Base-by-base conservation (phyloP, 92 coral and sea anemone genomes). In the Heteractis magnifica region DNA sequence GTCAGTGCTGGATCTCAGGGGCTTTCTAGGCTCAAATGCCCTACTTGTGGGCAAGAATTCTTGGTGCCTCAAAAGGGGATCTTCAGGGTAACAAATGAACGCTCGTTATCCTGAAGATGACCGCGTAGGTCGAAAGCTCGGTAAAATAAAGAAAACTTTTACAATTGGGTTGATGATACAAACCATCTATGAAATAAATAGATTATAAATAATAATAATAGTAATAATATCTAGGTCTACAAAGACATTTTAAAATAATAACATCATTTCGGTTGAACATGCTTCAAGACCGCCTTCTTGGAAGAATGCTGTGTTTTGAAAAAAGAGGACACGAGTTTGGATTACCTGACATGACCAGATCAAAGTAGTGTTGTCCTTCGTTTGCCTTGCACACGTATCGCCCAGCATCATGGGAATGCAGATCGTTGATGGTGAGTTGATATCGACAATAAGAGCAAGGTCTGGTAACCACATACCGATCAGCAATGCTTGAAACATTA, bases 21-120 rank as follows among this genome's bases (percentile, higher is more conserved):
- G 49, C 85, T 91, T 26, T 93, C 93, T 44, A 86, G 99, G 64
- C 87, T 96, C 23, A 94, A 96, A 86, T 96, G 99, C 83, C 99
- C 99, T 56, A 96, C 93, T 19, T 96, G 99, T 80, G 99, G 99
- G 14, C 99, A 96, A 56, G 99, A 96, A 89, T 96, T 96, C 84
- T 87, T 96, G 19, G 99, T 96, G 60, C 98, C 99, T 18, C 95
- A 91, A 78, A 89, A 90, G 44, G 99, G 99, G n/a, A 26, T 26
- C 26, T 26, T 26, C 26, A 0, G 26, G 26, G 26, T 26, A 26
- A 26, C 26, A 26, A 26, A 26, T 26, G 26, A 26, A 26, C 26
- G 26, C 26, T 26, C 26, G 26, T 26, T 26, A 26, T 26, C 26
- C 26, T 26, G 26, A 26, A 26, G 26, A 26, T 26, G 26, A 26